Evolutionary conservation across 2,113 vertebrate genomes (phyloP), one percentile per base, ranked within the genome.

Genomic region (Polypterus bichir): DNA sequence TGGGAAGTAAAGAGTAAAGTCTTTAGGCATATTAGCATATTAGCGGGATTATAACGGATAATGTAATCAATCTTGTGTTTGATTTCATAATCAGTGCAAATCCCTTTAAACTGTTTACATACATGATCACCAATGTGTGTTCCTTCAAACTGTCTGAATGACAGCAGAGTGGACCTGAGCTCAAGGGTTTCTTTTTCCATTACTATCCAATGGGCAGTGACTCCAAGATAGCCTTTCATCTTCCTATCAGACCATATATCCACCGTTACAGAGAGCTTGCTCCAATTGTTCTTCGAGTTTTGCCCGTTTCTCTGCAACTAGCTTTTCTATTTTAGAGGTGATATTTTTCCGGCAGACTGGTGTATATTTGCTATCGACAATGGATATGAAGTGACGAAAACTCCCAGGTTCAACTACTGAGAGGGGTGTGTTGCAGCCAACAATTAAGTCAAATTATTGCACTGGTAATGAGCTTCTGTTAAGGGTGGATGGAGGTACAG

Each of bases 81-180:
- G 58, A 62, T 62, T 9, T 9, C 11, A 47, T 65, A 65, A 45
- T 68, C 59, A 49, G 62, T 54, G 62, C 69, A 70, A 56, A 64
- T 66, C 27, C 27, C 27, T 27, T 70, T 62, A 62, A 68, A 70
- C 9, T 54, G 11, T 49, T 68, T 63, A 49, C 44, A 68, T 5
- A 68, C 67, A 44, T 47, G 1, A 57, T 68, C 59, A 7, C 46
- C 65, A 6, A 49, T 70, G 59, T 70, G 63, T 7, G 69, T 6
- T 27, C 63, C 69, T 65, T 68, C 62, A 49, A 70, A 68, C 8
- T 47, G 48, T 5, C 46, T 53, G 46, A 54, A 70, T 47, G 47
- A 4, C 5, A 3, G 53, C 3, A 62, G 11, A 7, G 59, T 46
- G 6, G 62, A 51, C 48, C 64, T 64, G 11, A 61, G 59, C 63